Base-by-base conservation (phyloP, 2,888 invertebrate genomes). In the Nomada goodeniana region DNA sequence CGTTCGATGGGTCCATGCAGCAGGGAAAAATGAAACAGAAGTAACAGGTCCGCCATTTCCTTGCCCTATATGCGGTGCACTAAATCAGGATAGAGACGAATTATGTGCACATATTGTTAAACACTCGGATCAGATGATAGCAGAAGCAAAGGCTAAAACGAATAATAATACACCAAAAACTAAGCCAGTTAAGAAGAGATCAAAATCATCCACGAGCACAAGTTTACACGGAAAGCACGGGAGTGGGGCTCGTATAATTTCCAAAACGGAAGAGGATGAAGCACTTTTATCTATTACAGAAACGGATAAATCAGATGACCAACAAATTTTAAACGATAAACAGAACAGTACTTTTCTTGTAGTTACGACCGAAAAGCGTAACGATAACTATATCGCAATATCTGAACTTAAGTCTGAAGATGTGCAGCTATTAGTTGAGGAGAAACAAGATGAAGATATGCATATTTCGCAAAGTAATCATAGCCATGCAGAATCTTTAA, bases 81-180 rank as follows among this genome's bases (percentile, higher is more conserved):
- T 93, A 10, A 94, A 94, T 83, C 92, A 93, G 50, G 94, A 94
- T 72, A 92, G 94, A 29, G 94, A 94, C 76, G 95, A 95, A 81
- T 91, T 95, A 15, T 95, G 95, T 88, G 94, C 94, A 0, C 95
- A 95, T 85, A 94, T 95, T 55, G 95, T 95, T 29, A 94, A 94
- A 82, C 95, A 95, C 87, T 95, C 95, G 42, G 95, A 95, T 88
- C 94, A 94, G 80, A 94, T 95, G 91, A 94, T 95, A 26, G 94
- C 94, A 11, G 92, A 93, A 60, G 94, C 94, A 0, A 94, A 94
- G 84, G 93, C 93, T 0, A 93, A 93, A 77, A 91, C 87, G 3
- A 90, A 85, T 29, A 91, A 89, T 59, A 81, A 90, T 15, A 71
- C 84, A 4, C 86, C 90, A n/a, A 82, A 87, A 23, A 90, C 86